Evolutionary conservation across 2,888 invertebrate genomes (phyloP), one percentile per base, ranked within the genome.

Genomic region (Heliconius charithonia): DNA sequence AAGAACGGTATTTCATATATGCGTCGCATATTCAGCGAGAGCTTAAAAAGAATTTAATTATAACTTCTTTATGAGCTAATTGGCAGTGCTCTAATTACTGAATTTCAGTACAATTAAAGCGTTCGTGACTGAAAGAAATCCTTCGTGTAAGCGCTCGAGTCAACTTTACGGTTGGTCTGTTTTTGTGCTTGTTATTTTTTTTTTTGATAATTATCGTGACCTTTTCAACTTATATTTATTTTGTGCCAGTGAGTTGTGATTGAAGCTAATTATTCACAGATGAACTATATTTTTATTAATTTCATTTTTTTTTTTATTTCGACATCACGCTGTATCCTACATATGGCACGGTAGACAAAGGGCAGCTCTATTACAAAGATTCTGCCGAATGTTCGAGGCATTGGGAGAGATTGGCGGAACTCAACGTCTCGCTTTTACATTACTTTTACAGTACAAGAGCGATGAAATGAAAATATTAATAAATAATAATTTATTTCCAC

Each of bases 31-130:
- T 63, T 74, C 37, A 74, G 63, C 41, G 27, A 70, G 56, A 72
- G 29, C 56, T 59, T 59, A 59, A 72, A 72, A 72, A 72, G 71
- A 59, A 72, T 72, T 72, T 59, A 72, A 72, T 72, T 72, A 72
- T 76, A 80, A 78, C 72, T 80, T 74, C 75, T 78, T 78, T 80
- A 76, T 69, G 63, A 80, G 78, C 72, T 78, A 80, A 78, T 78
- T 78, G 77, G 78, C 80, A 75, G 62, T 67, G 62, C 72, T 25
- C 29, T 76, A 80, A 79, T 80, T 79, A 79, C 79, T 74, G 70
- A 45, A 76, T 75, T 75, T 63, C 70, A 70, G 79, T 76, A 79
- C 73, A 73, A 73, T 80, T 80, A 59, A 62, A 74, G 16, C 51
- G 70, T 76, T 74, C 76, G 76, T 76, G 80, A 71, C 80, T 76